Base-by-base conservation (phyloP, 1,140 invertebrate species). In the Cataglyphis hispanica region DNA sequence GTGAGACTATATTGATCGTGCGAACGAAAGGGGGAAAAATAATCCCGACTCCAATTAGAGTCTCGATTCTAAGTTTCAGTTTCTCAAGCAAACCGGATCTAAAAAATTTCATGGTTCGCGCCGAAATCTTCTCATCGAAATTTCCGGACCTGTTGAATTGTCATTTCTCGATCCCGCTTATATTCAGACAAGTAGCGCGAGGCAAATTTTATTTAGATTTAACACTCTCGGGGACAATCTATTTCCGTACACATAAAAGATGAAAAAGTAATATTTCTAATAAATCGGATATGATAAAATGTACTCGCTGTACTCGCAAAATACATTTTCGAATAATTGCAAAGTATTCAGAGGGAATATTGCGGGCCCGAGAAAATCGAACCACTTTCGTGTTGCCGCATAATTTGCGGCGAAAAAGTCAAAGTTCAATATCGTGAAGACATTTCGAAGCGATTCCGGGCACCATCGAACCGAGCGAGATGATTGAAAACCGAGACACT, bases 111-210 rank as follows among this genome's bases (percentile, higher is more conserved):
- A 61, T 37, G 37, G 43, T 81, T 60, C 25, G 37, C 40, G 78
- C 53, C 13, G 53, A 81, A 81, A 81, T 37, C 66, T 31, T 58
- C 64, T 60, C 53, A 67, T 37, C 53, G 8, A 74, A 83, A 56
- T 83, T 83, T 83, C 67, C 34, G 66, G 8, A 83, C 67, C 78
- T 83, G 78, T 83, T 83, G 78, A 83, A 83, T 83, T 69, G 67
- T 83, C 72, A 83, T 83, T 83, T n/a, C 78, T 83, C 67, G 56
- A 83, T 13, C 40, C 37, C 50, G 53, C 25, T 83, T 74, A 60
- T 72, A 72, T 72, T 43, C 37, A 43, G 37, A 53, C 61, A 50
- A 84, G 37, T 22, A 53, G 13, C 25, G 40, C 72, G 58, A 63
- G 60, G 8, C 60, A 19, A 67, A 60, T 72, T 43, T 31, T n/a